Conservation (phyloP, 2,113 vertebrate species). For the Delphinus delphis region DNA sequence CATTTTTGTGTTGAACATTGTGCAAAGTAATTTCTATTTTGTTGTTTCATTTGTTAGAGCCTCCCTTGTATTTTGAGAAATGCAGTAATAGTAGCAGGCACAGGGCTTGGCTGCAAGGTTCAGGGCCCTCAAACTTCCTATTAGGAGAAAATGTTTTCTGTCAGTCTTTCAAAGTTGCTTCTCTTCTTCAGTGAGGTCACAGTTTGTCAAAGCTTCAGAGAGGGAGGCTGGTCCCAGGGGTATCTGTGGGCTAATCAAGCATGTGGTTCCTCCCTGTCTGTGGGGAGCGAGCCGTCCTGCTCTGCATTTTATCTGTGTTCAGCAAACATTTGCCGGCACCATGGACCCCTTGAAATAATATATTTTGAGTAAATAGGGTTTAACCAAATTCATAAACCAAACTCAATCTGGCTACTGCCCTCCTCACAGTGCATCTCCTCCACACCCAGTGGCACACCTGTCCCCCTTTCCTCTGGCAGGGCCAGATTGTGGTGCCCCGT, state of each 20-base stretch:
- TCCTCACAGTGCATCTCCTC: neutral
- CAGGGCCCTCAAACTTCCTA: neutral
- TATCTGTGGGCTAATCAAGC: neutral
- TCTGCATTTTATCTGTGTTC: neutral
- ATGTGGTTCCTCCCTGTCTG: neutral
- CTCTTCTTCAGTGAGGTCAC: neutral
- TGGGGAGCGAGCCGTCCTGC: neutral
- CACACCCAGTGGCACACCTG: neutral
- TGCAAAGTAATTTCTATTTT: neutral
- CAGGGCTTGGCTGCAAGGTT: neutral
- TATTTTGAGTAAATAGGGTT: constrained; percentile 9
- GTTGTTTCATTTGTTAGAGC: neutral
- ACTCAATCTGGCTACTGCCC: neutral
- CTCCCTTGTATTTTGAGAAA: neutral
- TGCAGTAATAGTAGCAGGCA: neutral
- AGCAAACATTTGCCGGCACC: neutral
- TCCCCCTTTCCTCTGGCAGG: constrained; percentile 80
- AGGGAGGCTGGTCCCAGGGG: too few relatives aligned
- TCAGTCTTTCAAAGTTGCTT: neutral
- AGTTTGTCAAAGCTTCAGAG: neutral
- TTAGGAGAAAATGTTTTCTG: neutral
- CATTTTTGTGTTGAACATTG: neutral
- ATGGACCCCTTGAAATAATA: neutral
- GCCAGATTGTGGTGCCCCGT: constrained; percentile 92
- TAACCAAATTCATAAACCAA: neutral